Evolutionary conservation across 2,113 vertebrate genomes (phyloP).

Genomic region (Zapornia atra): DNA sequence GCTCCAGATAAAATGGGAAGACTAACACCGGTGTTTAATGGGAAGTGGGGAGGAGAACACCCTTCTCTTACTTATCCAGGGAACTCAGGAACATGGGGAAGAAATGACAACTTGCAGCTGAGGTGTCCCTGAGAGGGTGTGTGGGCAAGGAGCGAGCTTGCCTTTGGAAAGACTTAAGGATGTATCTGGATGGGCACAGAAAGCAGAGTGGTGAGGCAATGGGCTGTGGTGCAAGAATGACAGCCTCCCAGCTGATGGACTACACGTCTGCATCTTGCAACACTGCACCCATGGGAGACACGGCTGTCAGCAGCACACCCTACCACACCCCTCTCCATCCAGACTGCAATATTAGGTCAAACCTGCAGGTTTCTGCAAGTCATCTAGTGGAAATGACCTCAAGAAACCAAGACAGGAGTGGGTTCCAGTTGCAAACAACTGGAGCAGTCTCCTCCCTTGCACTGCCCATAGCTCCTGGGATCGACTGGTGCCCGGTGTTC

Average conservation of each 20-base stretch:
- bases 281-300: background rate
- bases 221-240: background rate
- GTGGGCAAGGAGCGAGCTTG: background rate
- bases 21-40: background rate
- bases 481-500: background rate
- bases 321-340: background rate
- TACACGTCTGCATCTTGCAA: background rate
- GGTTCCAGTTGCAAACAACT: background rate
- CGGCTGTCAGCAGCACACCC: background rate
- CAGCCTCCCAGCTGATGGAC: background rate
- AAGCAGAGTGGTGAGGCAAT: background rate
- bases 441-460: background rate
- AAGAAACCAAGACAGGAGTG: background rate
- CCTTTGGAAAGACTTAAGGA: background rate
- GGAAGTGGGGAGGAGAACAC: background rate
- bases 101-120: background rate
- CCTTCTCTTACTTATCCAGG: background rate
- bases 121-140: background rate
- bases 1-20: background rate
- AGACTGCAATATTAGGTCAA: background rate
- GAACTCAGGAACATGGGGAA: background rate
- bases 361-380: background rate
- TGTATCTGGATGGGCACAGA: background rate
- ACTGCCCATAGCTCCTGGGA: accelerated
- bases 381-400: background rate